Evolutionary conservation across 2,888 invertebrate species (phyloP).

Genomic region (Phyto melanocephala): DNA sequence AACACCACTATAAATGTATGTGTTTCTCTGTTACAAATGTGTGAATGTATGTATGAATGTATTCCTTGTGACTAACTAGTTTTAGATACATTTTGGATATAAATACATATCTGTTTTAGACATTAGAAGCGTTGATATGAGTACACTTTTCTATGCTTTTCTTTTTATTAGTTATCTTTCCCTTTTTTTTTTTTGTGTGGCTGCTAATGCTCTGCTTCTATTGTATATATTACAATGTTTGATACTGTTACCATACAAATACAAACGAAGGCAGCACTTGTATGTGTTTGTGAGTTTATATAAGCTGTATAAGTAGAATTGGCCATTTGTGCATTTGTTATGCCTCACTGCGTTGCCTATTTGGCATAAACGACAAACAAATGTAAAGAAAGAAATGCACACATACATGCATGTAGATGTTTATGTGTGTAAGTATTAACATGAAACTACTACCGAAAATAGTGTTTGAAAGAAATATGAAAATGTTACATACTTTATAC

Average conservation of each 20-base stretch:
- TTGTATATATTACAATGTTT: constrained; percentile 31
- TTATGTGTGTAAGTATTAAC: neutral
- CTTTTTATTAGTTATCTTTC: neutral
- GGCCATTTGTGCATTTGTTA: constrained; percentile 77
- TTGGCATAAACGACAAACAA: constrained; percentile 73
- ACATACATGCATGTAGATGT: too few relatives aligned
- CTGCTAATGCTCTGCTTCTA: neutral
- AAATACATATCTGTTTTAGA: constrained; percentile 50
- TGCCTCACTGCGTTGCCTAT: constrained; percentile 76
- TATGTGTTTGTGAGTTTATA: constrained; percentile 6
- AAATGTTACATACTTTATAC: constrained; percentile 30
- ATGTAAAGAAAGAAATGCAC: constrained; percentile 3
- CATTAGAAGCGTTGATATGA: constrained; percentile 55
- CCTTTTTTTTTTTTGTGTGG: neutral
- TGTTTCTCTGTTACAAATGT: neutral
- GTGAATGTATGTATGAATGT: neutral
- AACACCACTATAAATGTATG: neutral
- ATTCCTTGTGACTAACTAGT: constrained; percentile 34
- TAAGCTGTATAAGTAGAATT: constrained; percentile 67
- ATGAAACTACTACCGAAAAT: neutral
- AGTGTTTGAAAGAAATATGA: neutral
- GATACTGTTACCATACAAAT: constrained; percentile 37
- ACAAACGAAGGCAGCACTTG: neutral
- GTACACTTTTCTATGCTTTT: constrained; percentile 34
- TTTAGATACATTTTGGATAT: constrained; percentile 40